Conservation (phyloP, 1,140 invertebrate genomes). For the Drosophila miranda region DNA sequence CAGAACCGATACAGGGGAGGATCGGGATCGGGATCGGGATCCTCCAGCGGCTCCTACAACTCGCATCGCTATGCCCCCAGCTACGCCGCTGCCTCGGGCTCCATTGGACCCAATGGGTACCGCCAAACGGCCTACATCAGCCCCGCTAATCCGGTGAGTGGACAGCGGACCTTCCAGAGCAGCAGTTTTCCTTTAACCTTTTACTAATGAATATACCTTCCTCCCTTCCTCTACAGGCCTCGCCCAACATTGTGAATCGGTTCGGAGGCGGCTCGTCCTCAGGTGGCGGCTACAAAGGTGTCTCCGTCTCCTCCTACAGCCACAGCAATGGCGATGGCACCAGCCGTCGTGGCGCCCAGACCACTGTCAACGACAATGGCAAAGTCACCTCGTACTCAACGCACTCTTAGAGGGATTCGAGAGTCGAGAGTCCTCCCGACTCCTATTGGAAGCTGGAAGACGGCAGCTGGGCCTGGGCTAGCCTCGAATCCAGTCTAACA, state of each 20-base stretch:
- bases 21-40: constrained; percentile 16
- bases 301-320: constrained; percentile 86
- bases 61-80: constrained; percentile 77
- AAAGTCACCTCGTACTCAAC: constrained; percentile 86
- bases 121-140: constrained; percentile 84
- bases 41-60: constrained; percentile 47
- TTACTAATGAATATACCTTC: not conserved
- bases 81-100: constrained; percentile 81
- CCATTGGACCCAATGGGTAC: constrained; percentile 83
- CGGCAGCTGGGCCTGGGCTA: not conserved
- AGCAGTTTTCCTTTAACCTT: not conserved
- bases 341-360: constrained; percentile 84
- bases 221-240: constrained; percentile 81
- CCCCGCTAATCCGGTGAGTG: constrained; percentile 84
- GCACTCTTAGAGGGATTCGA: constrained; percentile 57
- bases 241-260: constrained; percentile 85
- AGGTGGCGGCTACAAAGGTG: constrained; percentile 83
- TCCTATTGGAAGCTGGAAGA: not conserved
- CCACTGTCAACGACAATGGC: constrained; percentile 89
- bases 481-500: not conserved
- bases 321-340: constrained; percentile 85
- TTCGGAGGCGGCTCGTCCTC: constrained; percentile 78
- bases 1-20: constrained; percentile 51
- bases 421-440: no score
- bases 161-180: constrained; percentile 39